Evolutionary conservation across 2,888 invertebrate genomes (phyloP).

Genomic region (Thalpophila matura): DNA sequence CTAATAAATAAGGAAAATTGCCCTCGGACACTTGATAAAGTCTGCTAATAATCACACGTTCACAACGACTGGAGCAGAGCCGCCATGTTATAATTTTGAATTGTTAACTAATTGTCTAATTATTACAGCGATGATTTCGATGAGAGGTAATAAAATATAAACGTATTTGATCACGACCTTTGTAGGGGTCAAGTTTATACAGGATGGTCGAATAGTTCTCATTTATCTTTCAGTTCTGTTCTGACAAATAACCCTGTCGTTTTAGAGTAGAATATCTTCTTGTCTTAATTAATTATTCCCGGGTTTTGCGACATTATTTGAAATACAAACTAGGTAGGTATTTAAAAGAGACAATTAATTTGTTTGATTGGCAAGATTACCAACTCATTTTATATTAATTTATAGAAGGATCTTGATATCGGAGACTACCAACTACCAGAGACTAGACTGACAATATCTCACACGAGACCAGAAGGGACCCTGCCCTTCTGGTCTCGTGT

Average conservation of each 20-base stretch:
- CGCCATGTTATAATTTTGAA: constrained; percentile 50
- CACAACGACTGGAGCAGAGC: constrained; percentile 34
- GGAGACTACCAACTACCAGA: too few species aligned
- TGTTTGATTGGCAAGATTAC: too few species aligned
- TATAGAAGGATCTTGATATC: too few species aligned
- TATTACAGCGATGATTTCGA: constrained; percentile 75
- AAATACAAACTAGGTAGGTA: neutral
- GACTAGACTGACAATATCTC: too few species aligned
- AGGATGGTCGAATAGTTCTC: constrained; percentile 41
- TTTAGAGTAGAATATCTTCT: neutral
- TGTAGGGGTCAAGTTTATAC: constrained; percentile 46
- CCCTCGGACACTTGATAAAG: constrained; percentile 29
- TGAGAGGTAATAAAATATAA: constrained; percentile 70
- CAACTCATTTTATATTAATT: too few species aligned
- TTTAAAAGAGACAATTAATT: neutral
- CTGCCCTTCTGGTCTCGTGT: too few species aligned
- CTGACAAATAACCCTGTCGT: neutral
- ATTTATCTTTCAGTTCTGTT: neutral
- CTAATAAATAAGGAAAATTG: constrained; percentile 51
- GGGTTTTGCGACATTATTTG: neutral
- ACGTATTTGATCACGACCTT: constrained; percentile 64
- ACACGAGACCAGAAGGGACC: too few species aligned
- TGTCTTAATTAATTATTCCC: neutral
- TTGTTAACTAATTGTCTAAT: constrained; percentile 72
- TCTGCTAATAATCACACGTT: constrained; percentile 31